These are phyloP conservation scores for Oncopodura yosiiana DNA, from an alignment of 1,140 invertebrate species.

Conservation along the genomic window DNA sequence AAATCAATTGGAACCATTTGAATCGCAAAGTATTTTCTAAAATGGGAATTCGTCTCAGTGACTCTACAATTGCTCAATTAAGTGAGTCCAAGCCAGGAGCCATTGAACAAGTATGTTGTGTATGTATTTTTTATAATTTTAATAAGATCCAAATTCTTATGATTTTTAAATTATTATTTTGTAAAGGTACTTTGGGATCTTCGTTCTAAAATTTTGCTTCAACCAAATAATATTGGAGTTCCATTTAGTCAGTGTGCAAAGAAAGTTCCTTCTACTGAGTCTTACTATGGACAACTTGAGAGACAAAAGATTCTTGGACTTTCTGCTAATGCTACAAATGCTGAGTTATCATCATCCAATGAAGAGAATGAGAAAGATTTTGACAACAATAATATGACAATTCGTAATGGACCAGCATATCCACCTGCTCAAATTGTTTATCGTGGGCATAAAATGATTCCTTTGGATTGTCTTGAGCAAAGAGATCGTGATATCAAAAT, in stretches of 20 bases:
- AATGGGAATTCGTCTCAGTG: slow-evolving; percentile 20
- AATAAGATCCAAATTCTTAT: background rate
- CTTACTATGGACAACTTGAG: background rate
- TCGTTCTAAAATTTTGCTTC: slow-evolving; percentile 1
- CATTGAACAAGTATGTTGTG: slow-evolving; percentile 24
- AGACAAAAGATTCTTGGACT: background rate
- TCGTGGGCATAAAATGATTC: slow-evolving; percentile 31
- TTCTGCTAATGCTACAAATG: background rate
- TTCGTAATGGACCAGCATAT: background rate
- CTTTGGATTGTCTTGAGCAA: slow-evolving; percentile 20
- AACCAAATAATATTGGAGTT: background rate
- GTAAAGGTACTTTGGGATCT: slow-evolving; percentile 22
- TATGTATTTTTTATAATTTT: background rate
- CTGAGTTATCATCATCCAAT: background rate
- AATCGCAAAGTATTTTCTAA: slow-evolving; percentile 29
- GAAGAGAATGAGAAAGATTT: background rate
- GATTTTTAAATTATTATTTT: background rate
- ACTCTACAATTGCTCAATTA: slow-evolving; percentile 14
- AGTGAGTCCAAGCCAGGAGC: slow-evolving; percentile 24
- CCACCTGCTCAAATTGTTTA: slow-evolving; percentile 31
- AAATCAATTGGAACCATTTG: slow-evolving; percentile 30
- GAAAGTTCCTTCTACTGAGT: background rate
- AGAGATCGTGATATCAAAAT: slow-evolving; percentile 22
- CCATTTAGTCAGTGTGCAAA: background rate
- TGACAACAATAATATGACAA: slow-evolving; percentile 1